These are phyloP conservation scores for Archocentrus centrarchus DNA, from an alignment of 2,113 vertebrate genomes.

Conservation along the genomic window DNA sequence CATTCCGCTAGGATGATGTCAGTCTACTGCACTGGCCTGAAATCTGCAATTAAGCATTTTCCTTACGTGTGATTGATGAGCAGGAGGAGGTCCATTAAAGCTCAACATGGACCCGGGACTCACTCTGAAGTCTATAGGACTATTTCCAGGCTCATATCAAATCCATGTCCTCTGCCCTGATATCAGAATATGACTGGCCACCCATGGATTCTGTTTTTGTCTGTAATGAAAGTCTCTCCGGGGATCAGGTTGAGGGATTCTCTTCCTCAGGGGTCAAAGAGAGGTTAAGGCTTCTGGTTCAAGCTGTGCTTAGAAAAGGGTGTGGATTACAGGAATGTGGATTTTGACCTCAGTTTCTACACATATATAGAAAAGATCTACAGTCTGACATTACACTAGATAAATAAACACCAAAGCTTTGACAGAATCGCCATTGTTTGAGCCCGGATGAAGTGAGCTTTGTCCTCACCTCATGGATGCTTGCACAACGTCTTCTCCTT, in stretches of 20 bases:
- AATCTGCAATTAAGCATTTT: slow-evolving; percentile 80
- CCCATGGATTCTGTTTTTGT: slow-evolving; percentile 76
- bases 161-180: slow-evolving; percentile 73
- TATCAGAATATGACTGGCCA: slow-evolving; percentile 75
- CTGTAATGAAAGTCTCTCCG: slow-evolving; percentile 77
- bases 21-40: slow-evolving; percentile 57
- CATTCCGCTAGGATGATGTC: slow-evolving; percentile 73
- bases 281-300: slow-evolving; percentile 75
- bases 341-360: slow-evolving; percentile 51
- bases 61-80: slow-evolving; percentile 75
- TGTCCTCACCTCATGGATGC: not conserved
- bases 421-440: not conserved
- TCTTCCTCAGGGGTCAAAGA: slow-evolving; percentile 79
- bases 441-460: not conserved
- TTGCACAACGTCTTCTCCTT: not conserved
- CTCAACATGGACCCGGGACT: slow-evolving; percentile 50
- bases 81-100: slow-evolving; percentile 69
- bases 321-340: slow-evolving; percentile 74
- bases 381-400: slow-evolving; percentile 53
- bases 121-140: slow-evolving; percentile 57
- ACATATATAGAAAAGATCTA: slow-evolving; percentile 46
- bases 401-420: not conserved
- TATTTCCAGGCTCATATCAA: slow-evolving; percentile 73
- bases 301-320: slow-evolving; percentile 61
- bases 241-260: slow-evolving; percentile 72